These are phyloP conservation scores for Empidonax alnorum DNA, from an alignment of 2,113 vertebrate genomes.

Conservation along the genomic window DNA sequence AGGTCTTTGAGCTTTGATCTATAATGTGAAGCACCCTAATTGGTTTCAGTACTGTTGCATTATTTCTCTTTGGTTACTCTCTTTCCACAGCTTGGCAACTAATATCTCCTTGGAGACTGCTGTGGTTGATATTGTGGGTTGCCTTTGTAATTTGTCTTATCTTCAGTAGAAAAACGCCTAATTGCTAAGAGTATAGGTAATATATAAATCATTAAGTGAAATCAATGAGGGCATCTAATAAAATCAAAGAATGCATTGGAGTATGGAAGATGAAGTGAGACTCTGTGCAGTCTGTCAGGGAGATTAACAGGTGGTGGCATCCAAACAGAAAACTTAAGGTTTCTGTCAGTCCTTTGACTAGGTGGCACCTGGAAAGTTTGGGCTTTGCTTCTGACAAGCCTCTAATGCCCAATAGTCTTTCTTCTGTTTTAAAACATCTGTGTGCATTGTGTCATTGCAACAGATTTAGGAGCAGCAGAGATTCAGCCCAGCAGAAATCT, in stretches of 20 bases:
- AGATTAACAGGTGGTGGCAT: background rate
- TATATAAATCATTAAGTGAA: slow-evolving; percentile 3
- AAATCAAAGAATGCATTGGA: background rate
- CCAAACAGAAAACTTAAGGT: background rate
- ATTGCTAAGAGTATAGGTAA: background rate
- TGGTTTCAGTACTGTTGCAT: background rate
- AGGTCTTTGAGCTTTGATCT: background rate
- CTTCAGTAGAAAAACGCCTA: background rate
- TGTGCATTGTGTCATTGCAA: background rate
- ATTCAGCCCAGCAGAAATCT: background rate
- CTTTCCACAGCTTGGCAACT: background rate
- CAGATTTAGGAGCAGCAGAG: background rate
- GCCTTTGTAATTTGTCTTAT: background rate
- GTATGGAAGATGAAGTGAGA: background rate
- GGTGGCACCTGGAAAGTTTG: background rate
- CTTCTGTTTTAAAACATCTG: background rate
- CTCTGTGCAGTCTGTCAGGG: background rate
- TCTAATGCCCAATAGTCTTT: background rate
- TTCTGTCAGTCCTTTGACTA: background rate
- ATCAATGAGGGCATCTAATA: slow-evolving; percentile 8
- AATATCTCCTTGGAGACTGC: background rate
- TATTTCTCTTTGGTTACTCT: slow-evolving; percentile 1
- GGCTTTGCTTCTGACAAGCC: background rate
- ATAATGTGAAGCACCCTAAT: background rate
- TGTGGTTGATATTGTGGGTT: slow-evolving; percentile 13